Percentiles rank a stretch among this genome's conserved stretches.
These are phyloP conservation scores for Bombyx mori DNA, from an alignment of 1,140 invertebrate genomes.

Conservation along the genomic window DNA sequence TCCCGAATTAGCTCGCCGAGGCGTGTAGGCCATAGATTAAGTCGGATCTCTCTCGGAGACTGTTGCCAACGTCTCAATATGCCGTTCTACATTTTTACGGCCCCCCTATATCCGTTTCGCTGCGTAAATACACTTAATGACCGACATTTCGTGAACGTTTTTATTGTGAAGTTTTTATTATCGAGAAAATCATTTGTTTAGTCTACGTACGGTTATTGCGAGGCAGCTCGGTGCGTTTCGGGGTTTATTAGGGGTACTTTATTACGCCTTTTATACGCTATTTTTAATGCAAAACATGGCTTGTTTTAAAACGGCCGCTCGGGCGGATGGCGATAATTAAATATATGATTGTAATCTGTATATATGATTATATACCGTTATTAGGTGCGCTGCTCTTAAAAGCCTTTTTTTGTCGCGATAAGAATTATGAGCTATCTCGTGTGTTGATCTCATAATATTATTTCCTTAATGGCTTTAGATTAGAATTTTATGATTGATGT, in stretches of 20 bases:
- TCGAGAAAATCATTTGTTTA: constrained; percentile 64
- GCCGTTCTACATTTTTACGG: constrained; percentile 57
- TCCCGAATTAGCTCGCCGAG: constrained; percentile 30
- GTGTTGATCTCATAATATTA: constrained; percentile 31
- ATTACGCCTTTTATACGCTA: constrained; percentile 46
- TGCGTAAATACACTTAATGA: constrained; percentile 65
- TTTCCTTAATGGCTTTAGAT: constrained; percentile 27
- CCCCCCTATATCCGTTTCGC: constrained; percentile 57
- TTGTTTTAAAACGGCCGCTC: constrained; percentile 29
- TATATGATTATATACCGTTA: constrained; percentile 45
- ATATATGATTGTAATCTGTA: constrained; percentile 46
- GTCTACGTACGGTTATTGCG: constrained; percentile 60
- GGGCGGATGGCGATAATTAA: constrained; percentile 46
- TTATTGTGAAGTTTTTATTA: constrained; percentile 68
- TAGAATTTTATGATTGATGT: constrained; percentile 20
- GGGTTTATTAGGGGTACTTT: constrained; percentile 58
- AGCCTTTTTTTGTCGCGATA: constrained; percentile 29
- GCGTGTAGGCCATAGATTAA: constrained; percentile 40
- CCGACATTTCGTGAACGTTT: constrained; percentile 62
- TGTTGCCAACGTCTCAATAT: constrained; percentile 60
- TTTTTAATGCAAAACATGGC: constrained; percentile 36
- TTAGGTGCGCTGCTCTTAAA: constrained; percentile 24
- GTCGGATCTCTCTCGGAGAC: constrained; percentile 25
- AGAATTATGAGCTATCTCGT: constrained; percentile 28
- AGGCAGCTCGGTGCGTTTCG: constrained; percentile 46